Evolutionary conservation across 2,113 vertebrate genomes (phyloP).

Genomic region (Melospiza melodia): DNA sequence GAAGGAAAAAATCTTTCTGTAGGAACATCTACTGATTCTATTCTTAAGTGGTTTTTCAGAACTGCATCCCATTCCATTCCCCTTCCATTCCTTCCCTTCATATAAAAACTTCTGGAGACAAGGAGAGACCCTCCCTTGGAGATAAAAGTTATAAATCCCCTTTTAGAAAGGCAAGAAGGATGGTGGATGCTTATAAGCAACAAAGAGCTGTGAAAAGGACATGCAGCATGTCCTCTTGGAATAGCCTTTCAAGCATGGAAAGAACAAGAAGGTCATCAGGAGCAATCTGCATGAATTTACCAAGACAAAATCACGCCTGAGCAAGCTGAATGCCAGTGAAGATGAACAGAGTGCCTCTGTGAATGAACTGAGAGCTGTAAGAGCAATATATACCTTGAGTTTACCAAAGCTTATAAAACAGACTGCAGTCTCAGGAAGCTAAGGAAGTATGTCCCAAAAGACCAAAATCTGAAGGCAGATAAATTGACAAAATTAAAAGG

Average conservation of each 20-base stretch:
- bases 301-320: not conserved
- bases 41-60: not conserved
- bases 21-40: not conserved
- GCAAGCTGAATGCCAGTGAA: not conserved
- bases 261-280: not conserved
- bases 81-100: not conserved
- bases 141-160: not conserved
- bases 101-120: not conserved
- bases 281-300: not conserved
- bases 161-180: not conserved
- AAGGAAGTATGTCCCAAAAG: not conserved
- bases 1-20: not conserved
- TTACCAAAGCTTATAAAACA: not conserved
- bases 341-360: not conserved
- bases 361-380: not conserved
- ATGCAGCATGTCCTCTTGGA: not conserved
- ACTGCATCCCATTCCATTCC: not conserved
- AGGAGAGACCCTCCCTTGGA: not conserved
- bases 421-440: not conserved
- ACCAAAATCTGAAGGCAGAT: not conserved
- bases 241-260: not conserved
- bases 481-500: not conserved
- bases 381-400: not conserved
- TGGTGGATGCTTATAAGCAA: not conserved
- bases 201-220: not conserved